Evolutionary conservation across 1,140 invertebrate genomes (phyloP).

Genomic region (Dreissena rostriformis): DNA sequence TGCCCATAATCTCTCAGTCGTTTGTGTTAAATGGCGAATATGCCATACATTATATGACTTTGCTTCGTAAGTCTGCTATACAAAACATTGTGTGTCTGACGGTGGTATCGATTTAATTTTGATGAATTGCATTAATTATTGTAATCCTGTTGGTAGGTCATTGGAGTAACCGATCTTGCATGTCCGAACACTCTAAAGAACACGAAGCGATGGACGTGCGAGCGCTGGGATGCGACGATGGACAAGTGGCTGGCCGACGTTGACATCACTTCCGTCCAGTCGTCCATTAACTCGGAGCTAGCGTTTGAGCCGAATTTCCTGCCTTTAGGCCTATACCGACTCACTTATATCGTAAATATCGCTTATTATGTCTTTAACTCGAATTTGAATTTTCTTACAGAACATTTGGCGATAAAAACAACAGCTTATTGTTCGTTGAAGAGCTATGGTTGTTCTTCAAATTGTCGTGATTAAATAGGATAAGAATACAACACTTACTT

Average conservation of each 20-base stretch:
- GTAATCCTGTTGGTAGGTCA: conserved; percentile 52
- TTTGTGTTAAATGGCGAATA: too few species aligned
- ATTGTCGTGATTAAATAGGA: background rate
- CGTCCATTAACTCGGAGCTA: conserved; percentile 66
- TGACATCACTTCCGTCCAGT: conserved; percentile 56
- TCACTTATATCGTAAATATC: conserved; percentile 63
- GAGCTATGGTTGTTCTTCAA: background rate
- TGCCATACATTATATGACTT: too few species aligned
- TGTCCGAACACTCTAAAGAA: conserved; percentile 71
- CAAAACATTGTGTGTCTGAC: too few species aligned
- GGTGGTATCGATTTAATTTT: too few species aligned
- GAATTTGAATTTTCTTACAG: conserved; percentile 11
- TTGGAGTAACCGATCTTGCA: conserved; percentile 67
- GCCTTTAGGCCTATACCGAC: conserved; percentile 71
- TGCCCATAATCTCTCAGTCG: too few species aligned
- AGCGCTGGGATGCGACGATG: conserved; percentile 59
- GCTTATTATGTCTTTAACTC: conserved; percentile 57
- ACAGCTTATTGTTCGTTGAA: conserved; percentile 11
- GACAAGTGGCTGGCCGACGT: conserved; percentile 36
- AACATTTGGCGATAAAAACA: conserved; percentile 51
- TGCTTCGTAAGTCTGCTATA: too few species aligned
- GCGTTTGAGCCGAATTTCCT: conserved; percentile 67
- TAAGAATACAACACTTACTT: too few species aligned
- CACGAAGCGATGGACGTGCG: conserved; percentile 67
- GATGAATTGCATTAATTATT: too few species aligned